Conservation (phyloP, 2,113 vertebrate genomes). For the Desmodus rotundus region DNA sequence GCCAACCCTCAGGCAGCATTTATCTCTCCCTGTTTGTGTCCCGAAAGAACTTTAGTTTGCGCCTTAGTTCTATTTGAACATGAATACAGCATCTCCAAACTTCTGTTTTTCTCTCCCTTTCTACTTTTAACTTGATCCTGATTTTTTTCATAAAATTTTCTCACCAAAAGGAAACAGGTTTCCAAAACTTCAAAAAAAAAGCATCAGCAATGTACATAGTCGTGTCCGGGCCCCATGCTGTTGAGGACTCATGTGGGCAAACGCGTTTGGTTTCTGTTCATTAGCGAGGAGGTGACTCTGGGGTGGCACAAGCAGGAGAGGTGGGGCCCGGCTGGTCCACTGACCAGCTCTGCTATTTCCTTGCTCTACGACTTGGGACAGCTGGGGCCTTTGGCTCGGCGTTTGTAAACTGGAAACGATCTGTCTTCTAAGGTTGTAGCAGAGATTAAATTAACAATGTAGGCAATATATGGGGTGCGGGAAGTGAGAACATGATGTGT, state of each 20-base stretch:
- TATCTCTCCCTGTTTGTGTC: background rate
- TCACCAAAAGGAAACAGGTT: background rate
- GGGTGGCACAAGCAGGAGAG: background rate
- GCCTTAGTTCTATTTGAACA: background rate
- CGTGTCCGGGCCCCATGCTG: background rate
- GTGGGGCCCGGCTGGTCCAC: background rate
- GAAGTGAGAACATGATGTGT: background rate
- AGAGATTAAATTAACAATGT: background rate
- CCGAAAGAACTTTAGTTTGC: background rate
- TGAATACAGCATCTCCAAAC: background rate
- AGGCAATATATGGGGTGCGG: accelerated
- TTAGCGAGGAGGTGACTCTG: background rate
- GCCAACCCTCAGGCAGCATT: background rate
- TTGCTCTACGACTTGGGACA: background rate
- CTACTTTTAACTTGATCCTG: conserved; percentile 28
- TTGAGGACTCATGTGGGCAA: background rate
- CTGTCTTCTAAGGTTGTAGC: background rate
- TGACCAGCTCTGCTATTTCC: background rate
- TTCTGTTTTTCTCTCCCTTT: background rate
- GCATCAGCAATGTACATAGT: background rate
- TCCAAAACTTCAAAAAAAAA: background rate
- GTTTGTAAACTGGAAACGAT: background rate
- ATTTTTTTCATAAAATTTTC: conserved; percentile 10
- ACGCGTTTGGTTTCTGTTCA: background rate
- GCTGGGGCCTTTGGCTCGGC: background rate